A percentile compares a stretch with the other conserved stretches of the same genome.
Evolutionary conservation across 2,888 invertebrate species (phyloP).

Genomic region (Eubasilissa splendida): DNA sequence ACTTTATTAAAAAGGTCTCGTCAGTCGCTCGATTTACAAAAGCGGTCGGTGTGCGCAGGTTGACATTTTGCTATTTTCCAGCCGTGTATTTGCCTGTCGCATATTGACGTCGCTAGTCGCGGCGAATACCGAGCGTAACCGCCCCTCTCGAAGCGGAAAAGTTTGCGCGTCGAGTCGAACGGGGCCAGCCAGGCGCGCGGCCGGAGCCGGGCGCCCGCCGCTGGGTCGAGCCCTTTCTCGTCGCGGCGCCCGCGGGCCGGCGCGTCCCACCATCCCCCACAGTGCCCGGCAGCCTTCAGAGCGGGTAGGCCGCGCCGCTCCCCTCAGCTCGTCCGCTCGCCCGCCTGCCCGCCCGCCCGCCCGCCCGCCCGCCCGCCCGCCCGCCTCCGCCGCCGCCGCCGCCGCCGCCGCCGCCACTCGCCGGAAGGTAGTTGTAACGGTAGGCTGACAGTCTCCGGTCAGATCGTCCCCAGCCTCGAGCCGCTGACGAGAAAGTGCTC

Average conservation of each 20-base stretch:
- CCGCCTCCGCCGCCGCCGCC: not conserved
- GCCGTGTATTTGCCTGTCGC: not conserved
- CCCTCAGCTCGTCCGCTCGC: not conserved
- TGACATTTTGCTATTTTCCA: not conserved
- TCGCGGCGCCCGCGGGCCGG: slow-evolving; percentile 15
- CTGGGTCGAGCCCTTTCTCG: not conserved
- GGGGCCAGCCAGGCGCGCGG: not conserved
- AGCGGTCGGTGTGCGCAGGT: not conserved
- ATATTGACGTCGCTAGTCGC: not conserved
- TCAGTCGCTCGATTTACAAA: not conserved
- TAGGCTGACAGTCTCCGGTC: slow-evolving; percentile 14
- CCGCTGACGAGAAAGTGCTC: slow-evolving; percentile 11
- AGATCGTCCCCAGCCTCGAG: not conserved
- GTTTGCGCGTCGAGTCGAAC: not conserved
- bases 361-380: not conserved
- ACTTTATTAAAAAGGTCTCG: slow-evolving; percentile 21
- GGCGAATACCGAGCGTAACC: not conserved
- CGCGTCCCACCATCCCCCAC: slow-evolving; percentile 40
- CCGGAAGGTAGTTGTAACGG: not conserved
- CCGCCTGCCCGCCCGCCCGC: not conserved
- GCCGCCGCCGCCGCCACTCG: not conserved
- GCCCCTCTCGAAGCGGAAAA: not conserved
- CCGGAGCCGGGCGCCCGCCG: not conserved
- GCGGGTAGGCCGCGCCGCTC: slow-evolving; percentile 52
- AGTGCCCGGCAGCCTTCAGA: slow-evolving; percentile 54